A percentile compares a stretch with the other conserved stretches of the same genome.
phyloP scores from a whole-genome alignment of 1,140 invertebrate genomes.

The Ooceraea biroi region DNA sequence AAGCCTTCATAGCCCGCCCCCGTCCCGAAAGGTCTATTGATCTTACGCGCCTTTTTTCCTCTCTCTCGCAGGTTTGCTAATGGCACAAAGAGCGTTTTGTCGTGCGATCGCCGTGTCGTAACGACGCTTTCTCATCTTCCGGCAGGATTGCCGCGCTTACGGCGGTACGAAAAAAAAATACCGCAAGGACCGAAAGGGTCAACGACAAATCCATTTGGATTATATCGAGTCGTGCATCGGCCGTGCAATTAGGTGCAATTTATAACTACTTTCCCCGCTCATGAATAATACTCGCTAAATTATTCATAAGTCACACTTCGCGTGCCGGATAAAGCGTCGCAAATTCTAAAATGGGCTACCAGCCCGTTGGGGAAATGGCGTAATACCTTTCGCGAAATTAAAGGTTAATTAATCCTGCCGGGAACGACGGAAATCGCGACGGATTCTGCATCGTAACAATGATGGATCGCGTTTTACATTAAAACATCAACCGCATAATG shows the following conservation, averaged over 20 bases:
- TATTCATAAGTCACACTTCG: constrained; percentile 73
- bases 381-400: constrained; percentile 64
- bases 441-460: constrained; percentile 1
- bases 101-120: constrained; percentile 21
- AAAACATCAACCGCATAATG: constrained; percentile 28
- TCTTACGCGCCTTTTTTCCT: constrained; percentile 21
- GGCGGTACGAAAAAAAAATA: not conserved
- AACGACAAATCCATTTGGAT: constrained; percentile 50
- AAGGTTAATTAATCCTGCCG: constrained; percentile 66
- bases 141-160: constrained; percentile 13
- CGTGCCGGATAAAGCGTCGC: constrained; percentile 65
- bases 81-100: not conserved
- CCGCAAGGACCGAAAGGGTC: constrained; percentile 23
- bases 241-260: constrained; percentile 65
- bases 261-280: constrained; percentile 55
- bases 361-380: not conserved
- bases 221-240: constrained; percentile 65
- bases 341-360: constrained; percentile 69
- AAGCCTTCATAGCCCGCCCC: constrained; percentile 8
- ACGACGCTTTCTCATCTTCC: constrained; percentile 14
- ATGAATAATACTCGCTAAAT: constrained; percentile 73
- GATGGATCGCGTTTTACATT: constrained; percentile 37
- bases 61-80: constrained; percentile 12
- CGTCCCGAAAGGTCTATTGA: constrained; percentile 2
- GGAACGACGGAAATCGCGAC: constrained; percentile 18